A percentile compares a stretch with the other conserved stretches of the same genome.
These are phyloP conservation scores for Quadroppia sp. DNA, from an alignment of 2,888 invertebrate genomes.

Conservation along the genomic window DNA sequence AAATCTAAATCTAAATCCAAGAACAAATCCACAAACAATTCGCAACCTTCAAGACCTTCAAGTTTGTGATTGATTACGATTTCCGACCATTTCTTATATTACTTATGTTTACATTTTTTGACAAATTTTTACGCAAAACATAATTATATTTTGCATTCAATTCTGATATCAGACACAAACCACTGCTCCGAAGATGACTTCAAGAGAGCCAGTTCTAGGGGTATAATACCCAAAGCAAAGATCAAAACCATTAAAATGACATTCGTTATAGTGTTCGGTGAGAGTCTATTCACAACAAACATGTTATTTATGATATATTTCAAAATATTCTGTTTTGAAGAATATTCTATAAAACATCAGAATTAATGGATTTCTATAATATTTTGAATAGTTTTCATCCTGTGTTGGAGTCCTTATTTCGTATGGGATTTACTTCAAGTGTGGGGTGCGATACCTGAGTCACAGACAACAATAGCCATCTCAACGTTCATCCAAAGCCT, in stretches of 20 bases:
- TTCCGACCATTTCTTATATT: too few relatives aligned
- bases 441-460: conserved; percentile 71
- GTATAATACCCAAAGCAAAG: conserved; percentile 89
- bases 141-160: background rate
- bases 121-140: too few relatives aligned
- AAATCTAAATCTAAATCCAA: conserved; percentile 34
- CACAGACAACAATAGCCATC: conserved; percentile 74
- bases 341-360: too few relatives aligned
- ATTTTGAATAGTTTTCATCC: conserved; percentile 67
- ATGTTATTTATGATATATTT: too few relatives aligned
- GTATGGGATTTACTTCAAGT: conserved; percentile 86
- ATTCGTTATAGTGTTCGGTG: conserved; percentile 88
- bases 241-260: conserved; percentile 98
- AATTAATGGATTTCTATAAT: too few relatives aligned
- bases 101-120: background rate
- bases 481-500: conserved; percentile 86
- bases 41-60: background rate
- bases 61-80: too few relatives aligned
- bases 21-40: background rate
- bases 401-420: conserved; percentile 94
- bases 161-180: background rate
- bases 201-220: conserved; percentile 78
- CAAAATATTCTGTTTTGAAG: too few relatives aligned
- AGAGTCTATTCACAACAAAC: too few relatives aligned
- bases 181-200: conserved; percentile 49